phyloP scores from a whole-genome alignment of 2,888 invertebrate genomes.

The Lobophora halterata region DNA sequence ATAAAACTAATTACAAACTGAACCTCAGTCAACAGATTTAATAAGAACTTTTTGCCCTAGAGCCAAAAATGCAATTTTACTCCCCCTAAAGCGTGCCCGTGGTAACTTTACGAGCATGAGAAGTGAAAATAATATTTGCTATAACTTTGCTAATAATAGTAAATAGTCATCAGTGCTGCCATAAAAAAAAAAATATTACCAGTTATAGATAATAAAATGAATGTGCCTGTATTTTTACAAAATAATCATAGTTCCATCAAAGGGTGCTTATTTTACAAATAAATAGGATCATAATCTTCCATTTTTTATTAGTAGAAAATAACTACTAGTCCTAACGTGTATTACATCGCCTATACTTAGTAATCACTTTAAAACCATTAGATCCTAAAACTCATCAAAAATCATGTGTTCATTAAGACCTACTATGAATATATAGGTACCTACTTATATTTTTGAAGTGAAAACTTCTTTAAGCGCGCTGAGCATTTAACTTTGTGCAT shows the following conservation, averaged over 20 bases:
- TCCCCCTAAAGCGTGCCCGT: too few species aligned
- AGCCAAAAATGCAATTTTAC: too few species aligned
- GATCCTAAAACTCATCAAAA: neutral
- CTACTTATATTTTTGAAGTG: too few species aligned
- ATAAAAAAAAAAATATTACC: constrained; percentile 35
- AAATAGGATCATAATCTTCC: constrained; percentile 45
- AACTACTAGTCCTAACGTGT: constrained; percentile 61
- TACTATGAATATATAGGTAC: neutral
- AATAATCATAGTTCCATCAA: constrained; percentile 46
- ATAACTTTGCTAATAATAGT: too few species aligned
- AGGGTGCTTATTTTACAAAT: constrained; percentile 56
- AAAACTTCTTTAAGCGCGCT: too few species aligned
- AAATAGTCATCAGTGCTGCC: constrained; percentile 35
- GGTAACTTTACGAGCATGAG: too few species aligned
- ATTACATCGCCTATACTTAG: constrained; percentile 37
- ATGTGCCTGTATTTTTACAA: constrained; percentile 61
- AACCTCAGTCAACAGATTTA: too few species aligned
- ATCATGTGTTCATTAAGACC: constrained; percentile 8
- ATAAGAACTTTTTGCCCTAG: too few species aligned
- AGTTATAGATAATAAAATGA: constrained; percentile 39
- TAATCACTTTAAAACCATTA: constrained; percentile 22
- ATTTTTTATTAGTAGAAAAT: constrained; percentile 51
- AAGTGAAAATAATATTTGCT: too few species aligned
- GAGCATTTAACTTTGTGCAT: too few species aligned
- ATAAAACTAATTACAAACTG: too few species aligned